phyloP scores from a whole-genome alignment of 2,113 vertebrate genomes.

The Paramormyrops kingsleyae region DNA sequence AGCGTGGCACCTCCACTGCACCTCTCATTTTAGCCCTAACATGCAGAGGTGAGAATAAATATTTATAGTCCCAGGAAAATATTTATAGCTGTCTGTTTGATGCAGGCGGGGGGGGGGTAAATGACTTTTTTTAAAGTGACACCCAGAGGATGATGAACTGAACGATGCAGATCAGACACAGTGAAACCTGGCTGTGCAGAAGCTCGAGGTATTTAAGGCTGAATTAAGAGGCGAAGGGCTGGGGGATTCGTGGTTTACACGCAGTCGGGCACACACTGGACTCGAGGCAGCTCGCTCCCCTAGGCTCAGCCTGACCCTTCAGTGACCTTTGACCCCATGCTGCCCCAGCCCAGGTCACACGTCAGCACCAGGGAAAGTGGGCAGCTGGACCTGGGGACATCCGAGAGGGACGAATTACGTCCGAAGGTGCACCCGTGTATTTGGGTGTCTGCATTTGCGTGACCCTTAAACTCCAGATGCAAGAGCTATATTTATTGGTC shows the following conservation, averaged over 20 bases:
- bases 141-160: background rate
- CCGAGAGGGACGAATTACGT: background rate
- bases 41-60: constrained; percentile 24
- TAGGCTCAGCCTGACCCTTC: background rate
- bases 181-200: background rate
- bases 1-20: background rate
- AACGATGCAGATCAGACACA: background rate
- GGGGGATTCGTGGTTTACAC: background rate
- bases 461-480: background rate
- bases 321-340: constrained; percentile 14
- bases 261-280: background rate
- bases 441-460: background rate
- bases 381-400: background rate
- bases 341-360: background rate
- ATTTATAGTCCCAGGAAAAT: constrained; percentile 22
- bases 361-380: constrained; percentile 9
- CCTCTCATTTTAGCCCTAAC: constrained; percentile 21
- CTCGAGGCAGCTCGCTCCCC: too few species aligned
- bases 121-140: constrained; percentile 7
- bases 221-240: background rate
- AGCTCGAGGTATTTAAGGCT: background rate
- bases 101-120: background rate
- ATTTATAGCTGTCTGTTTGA: constrained; percentile 23
- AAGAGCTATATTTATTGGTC: background rate
- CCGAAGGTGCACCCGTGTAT: background rate